phyloP scores from a whole-genome alignment of 53 echinoderm and acorn worm genomes.

The Antedon mediterranea region DNA sequence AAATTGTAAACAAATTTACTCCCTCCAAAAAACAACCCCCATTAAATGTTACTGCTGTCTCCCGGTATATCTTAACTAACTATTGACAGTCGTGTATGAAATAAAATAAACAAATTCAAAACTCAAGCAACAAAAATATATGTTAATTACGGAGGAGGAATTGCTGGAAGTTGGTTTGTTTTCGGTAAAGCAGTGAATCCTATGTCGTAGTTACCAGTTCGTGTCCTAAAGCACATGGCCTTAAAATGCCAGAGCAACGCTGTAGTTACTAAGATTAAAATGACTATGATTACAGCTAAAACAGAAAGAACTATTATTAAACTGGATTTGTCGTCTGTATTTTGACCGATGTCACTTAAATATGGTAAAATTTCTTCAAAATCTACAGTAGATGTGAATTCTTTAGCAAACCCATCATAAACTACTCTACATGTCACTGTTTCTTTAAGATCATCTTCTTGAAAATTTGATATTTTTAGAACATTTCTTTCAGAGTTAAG shows the following conservation, averaged over 20 bases:
- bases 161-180: too few species aligned
- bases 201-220: too few species aligned
- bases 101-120: too few species aligned
- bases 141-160: too few species aligned
- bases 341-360: neutral
- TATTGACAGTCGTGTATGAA: too few species aligned
- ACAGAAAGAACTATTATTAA: neutral
- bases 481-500: neutral
- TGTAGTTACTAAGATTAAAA: neutral
- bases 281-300: neutral
- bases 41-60: too few species aligned
- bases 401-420: neutral
- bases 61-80: too few species aligned
- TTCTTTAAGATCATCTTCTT: neutral
- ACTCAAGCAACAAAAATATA: too few species aligned
- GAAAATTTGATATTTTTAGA: neutral
- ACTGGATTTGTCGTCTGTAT: neutral
- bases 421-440: neutral
- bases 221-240: too few species aligned
- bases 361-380: neutral
- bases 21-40: too few species aligned
- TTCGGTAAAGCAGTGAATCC: too few species aligned
- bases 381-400: neutral
- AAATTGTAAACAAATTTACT: too few species aligned
- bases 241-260: neutral